Evolutionary conservation across 2,113 vertebrate genomes (phyloP).

Genomic region (Erpornis zantholeuca): DNA sequence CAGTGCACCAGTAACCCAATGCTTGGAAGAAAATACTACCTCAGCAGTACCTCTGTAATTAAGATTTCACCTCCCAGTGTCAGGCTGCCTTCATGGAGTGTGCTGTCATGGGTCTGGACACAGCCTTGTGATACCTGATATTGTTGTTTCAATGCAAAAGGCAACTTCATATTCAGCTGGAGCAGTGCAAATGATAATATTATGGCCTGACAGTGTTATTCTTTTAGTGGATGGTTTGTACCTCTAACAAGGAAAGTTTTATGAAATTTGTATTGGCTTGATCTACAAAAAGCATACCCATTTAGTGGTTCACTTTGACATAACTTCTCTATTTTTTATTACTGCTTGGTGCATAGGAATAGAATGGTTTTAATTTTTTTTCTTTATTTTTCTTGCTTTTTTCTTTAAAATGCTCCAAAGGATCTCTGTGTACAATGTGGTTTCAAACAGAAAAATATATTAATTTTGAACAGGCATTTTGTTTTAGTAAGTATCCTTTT

Average conservation of each 20-base stretch:
- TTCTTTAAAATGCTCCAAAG: neutral
- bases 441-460: constrained; percentile 5
- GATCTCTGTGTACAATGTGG: neutral
- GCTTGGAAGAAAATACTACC: neutral
- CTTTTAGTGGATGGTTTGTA: neutral
- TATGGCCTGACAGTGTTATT: neutral
- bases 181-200: constrained; percentile 8
- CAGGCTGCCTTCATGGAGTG: neutral
- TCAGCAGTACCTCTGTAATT: neutral
- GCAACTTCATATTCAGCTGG: neutral
- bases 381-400: constrained; percentile 45
- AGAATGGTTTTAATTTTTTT: neutral
- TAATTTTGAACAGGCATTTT: constrained; percentile 37
- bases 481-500: constrained; percentile 26
- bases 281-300: neutral
- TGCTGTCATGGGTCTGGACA: neutral
- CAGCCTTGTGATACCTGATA: neutral
- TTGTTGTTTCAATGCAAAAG: neutral
- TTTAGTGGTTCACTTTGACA: constrained; percentile 2
- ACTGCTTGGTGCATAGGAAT: neutral
- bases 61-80: neutral
- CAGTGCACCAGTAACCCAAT: neutral
- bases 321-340: neutral
- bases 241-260: neutral
- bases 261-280: constrained; percentile 37